phyloP scores from a whole-genome alignment of 2,797 vertebrate species.

The Dryobates pubescens region DNA sequence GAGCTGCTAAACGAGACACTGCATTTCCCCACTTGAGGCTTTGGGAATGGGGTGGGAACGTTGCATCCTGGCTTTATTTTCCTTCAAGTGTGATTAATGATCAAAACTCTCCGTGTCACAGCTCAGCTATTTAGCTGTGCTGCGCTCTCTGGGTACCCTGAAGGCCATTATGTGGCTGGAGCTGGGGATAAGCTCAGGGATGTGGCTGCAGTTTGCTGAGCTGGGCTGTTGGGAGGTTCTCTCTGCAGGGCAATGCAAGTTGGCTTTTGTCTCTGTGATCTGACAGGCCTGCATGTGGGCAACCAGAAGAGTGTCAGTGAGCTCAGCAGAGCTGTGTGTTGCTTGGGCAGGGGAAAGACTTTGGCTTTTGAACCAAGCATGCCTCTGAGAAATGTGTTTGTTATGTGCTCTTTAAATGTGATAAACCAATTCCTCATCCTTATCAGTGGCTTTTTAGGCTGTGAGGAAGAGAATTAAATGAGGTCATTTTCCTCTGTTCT shows the following conservation, averaged over 20 bases:
- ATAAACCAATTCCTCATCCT: not conserved
- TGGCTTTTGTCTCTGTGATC: not conserved
- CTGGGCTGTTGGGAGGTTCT: not conserved
- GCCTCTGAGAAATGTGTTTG: not conserved
- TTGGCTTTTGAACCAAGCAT: not conserved
- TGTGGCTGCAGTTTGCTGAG: not conserved
- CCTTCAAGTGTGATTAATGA: slow-evolving; percentile 42
- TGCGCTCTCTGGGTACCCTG: not conserved
- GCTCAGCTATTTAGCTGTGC: not conserved
- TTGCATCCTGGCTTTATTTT: not conserved
- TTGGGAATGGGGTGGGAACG: not conserved
- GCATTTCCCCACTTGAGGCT: not conserved
- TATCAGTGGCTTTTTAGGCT: not conserved
- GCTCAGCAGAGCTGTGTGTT: not conserved
- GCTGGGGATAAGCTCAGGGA: not conserved
- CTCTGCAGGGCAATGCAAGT: not conserved
- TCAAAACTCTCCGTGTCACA: not conserved
- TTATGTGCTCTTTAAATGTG: not conserved
- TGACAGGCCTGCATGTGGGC: not conserved
- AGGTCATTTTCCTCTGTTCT: not conserved
- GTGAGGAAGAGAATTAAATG: not conserved
- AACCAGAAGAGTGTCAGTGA: not conserved
- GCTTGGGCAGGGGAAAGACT: not conserved
- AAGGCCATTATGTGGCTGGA: not conserved
- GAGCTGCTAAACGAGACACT: not conserved